A percentile compares a stretch with the other conserved stretches of the same genome.
Conservation (phyloP, 2,113 vertebrate species). For the Glaucomys volans region DNA sequence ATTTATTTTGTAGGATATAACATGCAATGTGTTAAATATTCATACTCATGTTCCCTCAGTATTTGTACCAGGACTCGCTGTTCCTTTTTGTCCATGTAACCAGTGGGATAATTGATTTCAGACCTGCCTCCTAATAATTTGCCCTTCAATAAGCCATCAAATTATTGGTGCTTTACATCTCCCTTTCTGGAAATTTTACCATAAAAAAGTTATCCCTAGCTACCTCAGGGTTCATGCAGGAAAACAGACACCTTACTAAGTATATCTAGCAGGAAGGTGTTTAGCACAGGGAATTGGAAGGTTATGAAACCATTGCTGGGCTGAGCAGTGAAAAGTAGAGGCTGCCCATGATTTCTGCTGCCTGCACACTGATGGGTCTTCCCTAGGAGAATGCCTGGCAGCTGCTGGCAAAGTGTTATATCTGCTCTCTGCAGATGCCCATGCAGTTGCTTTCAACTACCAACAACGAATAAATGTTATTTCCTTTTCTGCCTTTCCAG, state of each 20-base stretch:
- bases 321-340: background rate
- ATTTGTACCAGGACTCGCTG: constrained; percentile 3
- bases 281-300: background rate
- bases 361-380: background rate
- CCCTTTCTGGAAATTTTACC: background rate
- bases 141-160: constrained; percentile 14
- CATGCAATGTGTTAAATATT: background rate
- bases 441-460: background rate
- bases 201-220: constrained; percentile 9
- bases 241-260: background rate
- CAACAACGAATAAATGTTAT: background rate
- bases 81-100: background rate
- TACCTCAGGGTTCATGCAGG: background rate
- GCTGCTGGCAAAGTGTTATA: background rate
- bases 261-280: background rate
- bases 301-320: background rate
- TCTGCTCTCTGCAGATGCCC: background rate
- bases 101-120: constrained; percentile 15
- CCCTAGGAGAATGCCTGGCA: background rate
- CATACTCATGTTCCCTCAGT: background rate
- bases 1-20: background rate
- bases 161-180: background rate
- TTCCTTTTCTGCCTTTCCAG: background rate
- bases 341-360: background rate
- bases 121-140: background rate